These are phyloP conservation scores for Esox niger DNA, from an alignment of 2,113 vertebrate species.

Conservation along the genomic window DNA sequence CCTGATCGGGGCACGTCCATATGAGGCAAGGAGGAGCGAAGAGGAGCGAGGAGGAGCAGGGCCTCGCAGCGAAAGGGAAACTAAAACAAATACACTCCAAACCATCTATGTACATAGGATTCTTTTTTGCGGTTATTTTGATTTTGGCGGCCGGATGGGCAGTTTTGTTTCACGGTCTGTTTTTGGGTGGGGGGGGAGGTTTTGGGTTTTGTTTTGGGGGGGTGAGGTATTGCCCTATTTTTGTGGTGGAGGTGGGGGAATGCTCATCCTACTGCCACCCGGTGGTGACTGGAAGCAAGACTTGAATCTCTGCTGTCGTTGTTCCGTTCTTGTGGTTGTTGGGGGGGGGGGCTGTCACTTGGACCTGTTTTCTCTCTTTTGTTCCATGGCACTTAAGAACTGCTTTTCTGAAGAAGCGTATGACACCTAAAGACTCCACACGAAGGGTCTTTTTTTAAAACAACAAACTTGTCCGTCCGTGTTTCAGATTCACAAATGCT, in stretches of 20 bases:
- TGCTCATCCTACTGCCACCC: too few relatives aligned
- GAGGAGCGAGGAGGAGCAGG: too few relatives aligned
- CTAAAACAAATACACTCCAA: conserved; percentile 45
- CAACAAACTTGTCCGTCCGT: conserved; percentile 25
- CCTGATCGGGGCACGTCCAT: conserved; percentile 99
- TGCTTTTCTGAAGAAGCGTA: conserved; percentile 29
- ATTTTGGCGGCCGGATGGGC: too few relatives aligned
- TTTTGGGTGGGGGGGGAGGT: conserved; percentile 30
- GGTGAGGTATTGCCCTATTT: too few relatives aligned
- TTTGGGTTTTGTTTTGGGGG: conserved; percentile 44
- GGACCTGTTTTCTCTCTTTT: conserved; percentile 57
- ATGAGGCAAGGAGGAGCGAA: conserved; percentile 65
- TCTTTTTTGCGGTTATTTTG: too few relatives aligned
- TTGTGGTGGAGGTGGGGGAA: conserved; percentile 31
- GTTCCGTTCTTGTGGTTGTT: conserved; percentile 71
- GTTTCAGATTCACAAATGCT: conserved; percentile 36
- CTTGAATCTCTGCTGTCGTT: conserved; percentile 65
- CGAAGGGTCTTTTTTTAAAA: conserved; percentile 32
- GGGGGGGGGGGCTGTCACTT: conserved; percentile 58
- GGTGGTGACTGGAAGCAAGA: background rate
- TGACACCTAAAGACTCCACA: conserved; percentile 37
- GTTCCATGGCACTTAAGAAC: background rate
- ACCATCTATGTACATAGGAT: conserved; percentile 72
- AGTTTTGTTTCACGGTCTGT: conserved; percentile 51
- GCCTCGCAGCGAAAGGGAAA: conserved; percentile 27